Base-by-base conservation (phyloP, 2,797 vertebrate genomes). In the Poliocrania exsul region DNA sequence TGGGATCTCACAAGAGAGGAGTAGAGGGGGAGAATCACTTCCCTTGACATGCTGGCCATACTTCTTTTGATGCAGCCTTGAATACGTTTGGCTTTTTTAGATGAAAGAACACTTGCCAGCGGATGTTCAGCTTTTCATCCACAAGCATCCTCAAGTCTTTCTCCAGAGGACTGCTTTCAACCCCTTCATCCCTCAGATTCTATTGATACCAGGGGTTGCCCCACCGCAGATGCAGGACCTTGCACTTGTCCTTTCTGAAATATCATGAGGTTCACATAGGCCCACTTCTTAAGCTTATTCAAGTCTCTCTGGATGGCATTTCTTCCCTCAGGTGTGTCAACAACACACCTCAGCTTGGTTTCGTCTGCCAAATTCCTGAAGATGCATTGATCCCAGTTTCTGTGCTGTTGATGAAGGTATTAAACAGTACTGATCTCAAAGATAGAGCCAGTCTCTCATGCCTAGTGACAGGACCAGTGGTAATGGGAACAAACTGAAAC, bases 101-200 rank as follows among this genome's bases (percentile, higher is more conserved):
- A 31, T 60, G 40, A 16, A 15, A 82, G 35, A 0, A 1, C 7
- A 24, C 13, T 40, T 75, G 23, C 2, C 0, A 1, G n/a, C 1
- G 67, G 5, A 25, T 19, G 9, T 33, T 18, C 29, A 67, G 10
- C 9, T 80, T 79, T 80, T 46, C 28, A 80, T 21, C 17, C 4
- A 21, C 5, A 49, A 67, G 15, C 33, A 49, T 1, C 2, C 20
- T 40, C 7, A 89, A 75, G 17, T 15, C 53, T 26, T 79, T 79
- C 17, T 61, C 6, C 1, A 4, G 9, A 71, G 29, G 20, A 14
- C 7, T 79, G 18, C 7, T 74, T 23, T 25, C 20, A 58, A 40
- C 6, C 29, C 12, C 11, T 54, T 64, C 10, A 60, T 75, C 4
- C 13, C 24, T 19, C 11, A 23, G 29, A 9, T 9, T 54, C 11